Conservation (phyloP, 2,797 vertebrate species). For the Gymnothorax reevesii region DNA sequence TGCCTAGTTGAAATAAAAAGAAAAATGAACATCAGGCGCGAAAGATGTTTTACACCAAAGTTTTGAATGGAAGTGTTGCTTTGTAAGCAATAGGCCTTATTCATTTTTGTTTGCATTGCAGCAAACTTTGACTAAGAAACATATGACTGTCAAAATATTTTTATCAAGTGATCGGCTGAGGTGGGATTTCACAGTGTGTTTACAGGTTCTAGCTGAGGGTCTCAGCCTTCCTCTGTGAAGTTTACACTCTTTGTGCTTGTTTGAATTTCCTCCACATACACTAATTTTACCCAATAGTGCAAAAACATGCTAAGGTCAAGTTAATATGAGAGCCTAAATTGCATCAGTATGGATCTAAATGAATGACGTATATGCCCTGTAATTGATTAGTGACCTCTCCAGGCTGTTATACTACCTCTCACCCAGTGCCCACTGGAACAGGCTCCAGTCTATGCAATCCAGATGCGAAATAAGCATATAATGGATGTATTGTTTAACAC, state of each 20-base stretch:
- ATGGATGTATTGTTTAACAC: neutral
- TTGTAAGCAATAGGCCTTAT: neutral
- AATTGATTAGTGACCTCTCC: neutral
- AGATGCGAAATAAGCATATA: neutral
- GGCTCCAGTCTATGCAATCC: neutral
- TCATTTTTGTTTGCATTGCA: neutral
- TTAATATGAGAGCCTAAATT: neutral
- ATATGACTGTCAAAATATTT: slow-evolving; percentile 21
- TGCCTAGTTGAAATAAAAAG: no score
- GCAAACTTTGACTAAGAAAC: slow-evolving; percentile 19
- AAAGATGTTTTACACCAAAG: no score
- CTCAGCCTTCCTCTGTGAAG: neutral
- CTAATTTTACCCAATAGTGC: neutral
- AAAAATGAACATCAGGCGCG: no score
- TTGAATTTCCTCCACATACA: neutral
- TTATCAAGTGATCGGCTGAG: slow-evolving; percentile 13
- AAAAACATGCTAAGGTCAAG: neutral
- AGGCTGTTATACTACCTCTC: neutral
- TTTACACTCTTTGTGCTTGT: neutral
- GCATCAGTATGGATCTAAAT: no score
- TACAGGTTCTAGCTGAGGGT: neutral
- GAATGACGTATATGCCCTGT: no score
- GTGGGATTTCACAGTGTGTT: neutral
- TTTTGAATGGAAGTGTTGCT: no score
- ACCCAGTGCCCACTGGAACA: no score